Evolutionary conservation across 2,888 invertebrate species (phyloP).

Genomic region (Himalopsyche japonica): DNA sequence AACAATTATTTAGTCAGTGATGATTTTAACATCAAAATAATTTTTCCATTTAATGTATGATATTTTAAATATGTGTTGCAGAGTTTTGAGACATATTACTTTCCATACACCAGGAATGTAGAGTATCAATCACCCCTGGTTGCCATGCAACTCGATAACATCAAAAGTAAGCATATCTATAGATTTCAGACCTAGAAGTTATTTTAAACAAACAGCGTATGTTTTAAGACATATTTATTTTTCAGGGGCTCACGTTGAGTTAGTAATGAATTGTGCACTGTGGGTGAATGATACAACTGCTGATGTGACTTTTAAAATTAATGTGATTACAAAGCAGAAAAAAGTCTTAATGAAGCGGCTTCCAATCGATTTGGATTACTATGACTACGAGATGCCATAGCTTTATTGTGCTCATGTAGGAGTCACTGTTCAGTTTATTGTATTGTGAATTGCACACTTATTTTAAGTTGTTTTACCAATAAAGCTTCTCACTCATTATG

Average conservation of each 20-base stretch:
- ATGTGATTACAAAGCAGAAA: not conserved
- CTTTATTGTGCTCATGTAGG: no score
- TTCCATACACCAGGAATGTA: constrained; percentile 63
- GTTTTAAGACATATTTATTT: not conserved
- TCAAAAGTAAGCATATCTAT: constrained; percentile 49
- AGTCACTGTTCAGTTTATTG: no score
- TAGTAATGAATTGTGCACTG: constrained; percentile 3
- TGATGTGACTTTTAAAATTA: not conserved
- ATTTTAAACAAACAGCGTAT: not conserved
- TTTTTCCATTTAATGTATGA: not conserved
- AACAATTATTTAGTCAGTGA: not conserved
- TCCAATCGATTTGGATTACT: no score
- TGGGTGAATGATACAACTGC: constrained; percentile 5
- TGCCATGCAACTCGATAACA: constrained; percentile 61
- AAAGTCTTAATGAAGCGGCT: no score
- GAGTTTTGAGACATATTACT: constrained; percentile 57
- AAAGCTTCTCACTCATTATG: no score
- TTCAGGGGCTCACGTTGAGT: not conserved
- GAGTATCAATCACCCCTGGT: constrained; percentile 67
- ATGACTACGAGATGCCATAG: no score
- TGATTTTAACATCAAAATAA: not conserved
- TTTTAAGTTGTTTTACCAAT: no score
- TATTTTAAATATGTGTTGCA: not conserved
- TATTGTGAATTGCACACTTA: no score
- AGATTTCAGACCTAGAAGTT: not conserved